These are phyloP conservation scores for Leptinotarsa lineolata DNA, from an alignment of 1,140 invertebrate species.

Conservation along the genomic window DNA sequence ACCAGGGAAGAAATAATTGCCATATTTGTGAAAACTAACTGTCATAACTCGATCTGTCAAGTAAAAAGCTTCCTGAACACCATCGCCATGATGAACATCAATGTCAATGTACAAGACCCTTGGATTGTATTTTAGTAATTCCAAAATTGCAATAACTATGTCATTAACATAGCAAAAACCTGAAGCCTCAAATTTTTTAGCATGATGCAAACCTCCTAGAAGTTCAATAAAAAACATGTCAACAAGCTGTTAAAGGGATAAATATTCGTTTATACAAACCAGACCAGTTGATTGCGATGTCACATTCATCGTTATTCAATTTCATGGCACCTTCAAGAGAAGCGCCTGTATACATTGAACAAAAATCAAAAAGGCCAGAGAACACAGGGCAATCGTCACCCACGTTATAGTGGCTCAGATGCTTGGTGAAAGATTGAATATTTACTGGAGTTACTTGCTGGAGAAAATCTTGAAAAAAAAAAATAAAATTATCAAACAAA, in stretches of 20 bases:
- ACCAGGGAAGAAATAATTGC: conserved; percentile 94
- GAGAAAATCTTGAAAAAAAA: conserved; percentile 74
- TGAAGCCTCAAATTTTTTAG: conserved; percentile 98
- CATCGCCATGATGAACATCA: conserved; percentile 99
- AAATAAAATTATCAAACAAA: too few species aligned
- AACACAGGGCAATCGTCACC: conserved; percentile 99
- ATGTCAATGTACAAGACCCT: conserved; percentile 98
- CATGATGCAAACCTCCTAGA: conserved; percentile 95
- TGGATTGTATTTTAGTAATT: conserved; percentile 93
- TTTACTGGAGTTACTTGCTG: conserved; percentile 95
- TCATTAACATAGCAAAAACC: conserved; percentile 98
- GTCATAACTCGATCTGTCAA: conserved; percentile 99
- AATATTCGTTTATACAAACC: conserved; percentile 69
- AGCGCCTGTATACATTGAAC: conserved; percentile 95
- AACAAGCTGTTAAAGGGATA: too few species aligned
- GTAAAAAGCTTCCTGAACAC: conserved; percentile 99
- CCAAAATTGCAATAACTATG: conserved; percentile 97
- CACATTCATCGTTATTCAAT: conserved; percentile 90
- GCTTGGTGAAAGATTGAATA: conserved; percentile 91
- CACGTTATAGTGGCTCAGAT: conserved; percentile 92
- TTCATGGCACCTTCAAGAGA: conserved; percentile 92
- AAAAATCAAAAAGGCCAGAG: conserved; percentile 98
- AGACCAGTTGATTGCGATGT: conserved; percentile 99
- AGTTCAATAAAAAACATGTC: conserved; percentile 3
- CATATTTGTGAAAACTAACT: conserved; percentile 99